Percentiles rank a stretch among this genome's conserved stretches.
phyloP scores from a whole-genome alignment of 2,113 vertebrate genomes.

The Bombycilla garrulus region DNA sequence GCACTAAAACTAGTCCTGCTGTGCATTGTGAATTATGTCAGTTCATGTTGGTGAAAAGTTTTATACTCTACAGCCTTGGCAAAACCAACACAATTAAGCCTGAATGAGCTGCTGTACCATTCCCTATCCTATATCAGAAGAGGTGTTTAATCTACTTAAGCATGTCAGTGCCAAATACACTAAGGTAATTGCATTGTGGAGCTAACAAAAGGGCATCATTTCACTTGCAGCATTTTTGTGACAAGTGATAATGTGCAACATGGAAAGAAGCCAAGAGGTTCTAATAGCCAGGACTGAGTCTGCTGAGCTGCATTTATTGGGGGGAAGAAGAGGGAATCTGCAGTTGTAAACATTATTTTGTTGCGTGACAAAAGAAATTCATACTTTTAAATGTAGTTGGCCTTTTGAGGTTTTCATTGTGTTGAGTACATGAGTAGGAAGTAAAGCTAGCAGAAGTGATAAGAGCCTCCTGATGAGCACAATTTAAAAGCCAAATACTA shows the following conservation, averaged over 20 bases:
- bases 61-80: background rate
- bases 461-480: background rate
- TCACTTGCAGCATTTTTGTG: constrained; percentile 8
- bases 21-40: constrained; percentile 10
- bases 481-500: background rate
- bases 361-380: background rate
- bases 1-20: background rate
- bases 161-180: constrained; percentile 4
- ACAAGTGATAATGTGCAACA: constrained; percentile 36
- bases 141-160: constrained; percentile 30
- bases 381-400: background rate
- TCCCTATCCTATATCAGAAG: background rate
- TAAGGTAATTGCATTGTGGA: constrained; percentile 20
- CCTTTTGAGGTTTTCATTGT: background rate
- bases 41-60: background rate
- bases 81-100: constrained; percentile 29
- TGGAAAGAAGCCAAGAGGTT: constrained; percentile 17
- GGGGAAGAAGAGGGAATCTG: background rate
- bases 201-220: constrained; percentile 2
- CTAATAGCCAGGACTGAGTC: background rate
- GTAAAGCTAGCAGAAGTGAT: background rate
- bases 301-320: background rate
- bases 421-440: background rate
- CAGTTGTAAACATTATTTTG: background rate
- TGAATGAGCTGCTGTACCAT: background rate